phyloP scores from a whole-genome alignment of 2,888 invertebrate species.

The Chirona hameri region DNA sequence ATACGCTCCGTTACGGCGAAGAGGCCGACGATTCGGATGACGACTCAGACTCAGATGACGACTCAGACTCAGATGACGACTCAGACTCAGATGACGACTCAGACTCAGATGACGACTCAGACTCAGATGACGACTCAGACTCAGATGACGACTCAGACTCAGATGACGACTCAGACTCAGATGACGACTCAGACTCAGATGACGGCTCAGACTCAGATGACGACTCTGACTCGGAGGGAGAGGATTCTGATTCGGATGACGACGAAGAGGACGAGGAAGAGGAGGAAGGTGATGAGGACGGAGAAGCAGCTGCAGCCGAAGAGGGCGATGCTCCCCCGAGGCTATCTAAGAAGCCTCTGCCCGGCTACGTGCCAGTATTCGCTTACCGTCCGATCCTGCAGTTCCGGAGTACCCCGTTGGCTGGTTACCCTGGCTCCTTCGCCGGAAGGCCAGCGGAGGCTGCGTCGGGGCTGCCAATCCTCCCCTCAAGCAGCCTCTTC shows the following conservation, averaged over 20 bases:
- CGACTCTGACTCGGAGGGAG: too few relatives aligned
- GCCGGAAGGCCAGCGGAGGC: too few relatives aligned
- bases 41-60: background rate
- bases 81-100: background rate
- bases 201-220: too few relatives aligned
- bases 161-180: background rate
- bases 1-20: background rate
- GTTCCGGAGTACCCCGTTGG: too few relatives aligned
- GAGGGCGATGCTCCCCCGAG: background rate
- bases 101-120: background rate
- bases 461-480: too few relatives aligned
- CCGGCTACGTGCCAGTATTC: constrained; percentile 1
- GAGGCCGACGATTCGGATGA: background rate
- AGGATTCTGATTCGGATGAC: background rate
- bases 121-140: background rate
- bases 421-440: too few relatives aligned
- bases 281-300: background rate
- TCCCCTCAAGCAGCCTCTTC: too few relatives aligned
- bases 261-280: background rate
- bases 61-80: background rate
- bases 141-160: background rate
- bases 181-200: too few relatives aligned
- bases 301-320: background rate
- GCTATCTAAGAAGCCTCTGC: background rate
- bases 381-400: background rate